These are phyloP conservation scores for Macrosteles quadrilineatus DNA, from an alignment of 1,140 invertebrate genomes.

Conservation along the genomic window DNA sequence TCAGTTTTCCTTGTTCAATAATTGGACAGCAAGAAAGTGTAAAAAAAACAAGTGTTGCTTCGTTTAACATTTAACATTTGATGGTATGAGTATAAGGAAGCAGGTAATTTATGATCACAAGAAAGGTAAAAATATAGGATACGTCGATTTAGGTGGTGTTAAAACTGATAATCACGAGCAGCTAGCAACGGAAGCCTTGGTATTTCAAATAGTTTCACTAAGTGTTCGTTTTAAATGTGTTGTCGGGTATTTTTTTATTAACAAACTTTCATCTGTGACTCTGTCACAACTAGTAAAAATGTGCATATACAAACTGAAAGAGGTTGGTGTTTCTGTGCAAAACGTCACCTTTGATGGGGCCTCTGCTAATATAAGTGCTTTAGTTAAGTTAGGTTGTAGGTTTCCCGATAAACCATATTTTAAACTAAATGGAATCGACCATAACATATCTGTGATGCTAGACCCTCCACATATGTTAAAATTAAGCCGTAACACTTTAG, in stretches of 20 bases:
- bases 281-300: not conserved
- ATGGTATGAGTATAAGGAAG: too few relatives aligned
- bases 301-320: not conserved
- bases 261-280: not conserved
- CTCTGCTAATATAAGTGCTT: too few relatives aligned
- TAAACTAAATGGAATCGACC: too few relatives aligned
- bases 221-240: not conserved
- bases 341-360: not conserved
- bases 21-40: too few relatives aligned
- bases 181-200: not conserved
- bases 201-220: not conserved
- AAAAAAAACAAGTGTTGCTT: not conserved
- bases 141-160: not conserved
- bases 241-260: too few relatives aligned
- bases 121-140: not conserved
- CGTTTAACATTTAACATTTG: not conserved
- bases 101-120: too few relatives aligned
- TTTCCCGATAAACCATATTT: too few relatives aligned
- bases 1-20: too few relatives aligned
- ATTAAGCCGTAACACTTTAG: too few relatives aligned
- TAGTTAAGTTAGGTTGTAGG: too few relatives aligned
- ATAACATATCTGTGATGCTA: too few relatives aligned
- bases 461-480: too few relatives aligned
- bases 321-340: not conserved
- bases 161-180: not conserved